Evolutionary conservation across 2,797 vertebrate species (phyloP), one percentile per base, ranked within the genome.

Genomic region (Ambastaia sidthimunki): DNA sequence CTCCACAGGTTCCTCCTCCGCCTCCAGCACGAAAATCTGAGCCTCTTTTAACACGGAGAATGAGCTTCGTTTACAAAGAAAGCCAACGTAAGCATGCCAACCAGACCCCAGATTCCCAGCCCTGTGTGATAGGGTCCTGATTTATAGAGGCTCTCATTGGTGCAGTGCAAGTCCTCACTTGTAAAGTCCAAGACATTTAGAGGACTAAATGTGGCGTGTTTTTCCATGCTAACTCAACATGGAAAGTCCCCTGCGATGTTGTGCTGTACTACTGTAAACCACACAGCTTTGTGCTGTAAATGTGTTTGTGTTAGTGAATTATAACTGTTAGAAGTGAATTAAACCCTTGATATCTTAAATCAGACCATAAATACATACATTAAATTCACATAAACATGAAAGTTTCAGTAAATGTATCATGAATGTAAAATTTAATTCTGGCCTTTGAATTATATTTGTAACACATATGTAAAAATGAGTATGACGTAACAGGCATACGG

Each of bases 61-160:
- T 89, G 19, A 93, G 92, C 84, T 88, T 93, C 71, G 87, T 95
- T 92, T 94, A 93, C 92, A 94, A 93, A 93, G 94, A 95, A 84
- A 94, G 94, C 86, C 93, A 95, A 92, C 90, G 92, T 94, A 94
- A 94, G 94, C 87, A 87, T 82, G 62, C 63, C 88, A 87, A 87
- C 88, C 80, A 52, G 18, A 55, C 72, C 77, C 76, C 55, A 13
- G 54, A 80, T 19, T 67, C 54, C 37, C 85, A 81, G 87, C 37
- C 73, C 34, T 60, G 0, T 82, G 55, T 79, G 79, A 62, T 25
- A 72, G 74, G 52, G 68, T 34, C 73, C 47, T 71, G 25, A 62
- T 48, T 82, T 65, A 71, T 62, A 80, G 63, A 76, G 59, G 76
- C 21, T 71, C 47, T 52, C 23, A 48, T 37, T 82, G 72, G 72